These are phyloP conservation scores for Paralichthys olivaceus DNA, from an alignment of 2,113 vertebrate species.

Conservation along the genomic window DNA sequence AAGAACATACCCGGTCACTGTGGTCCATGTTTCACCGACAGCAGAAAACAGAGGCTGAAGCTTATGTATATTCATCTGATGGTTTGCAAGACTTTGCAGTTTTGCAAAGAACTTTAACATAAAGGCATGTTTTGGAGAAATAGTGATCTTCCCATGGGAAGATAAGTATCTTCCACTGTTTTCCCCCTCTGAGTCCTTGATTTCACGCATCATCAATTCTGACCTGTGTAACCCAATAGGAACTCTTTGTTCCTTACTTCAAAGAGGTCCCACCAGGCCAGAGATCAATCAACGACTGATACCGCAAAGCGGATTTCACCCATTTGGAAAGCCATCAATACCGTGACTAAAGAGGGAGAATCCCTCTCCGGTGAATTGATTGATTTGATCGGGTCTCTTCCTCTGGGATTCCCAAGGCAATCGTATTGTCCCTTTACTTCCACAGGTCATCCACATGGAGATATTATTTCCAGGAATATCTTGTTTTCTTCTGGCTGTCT, in stretches of 20 bases:
- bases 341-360: slow-evolving; percentile 51
- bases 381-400: slow-evolving; percentile 51
- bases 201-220: slow-evolving; percentile 71
- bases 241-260: slow-evolving; percentile 66
- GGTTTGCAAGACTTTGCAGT: background rate
- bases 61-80: slow-evolving; percentile 9
- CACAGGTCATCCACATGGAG: slow-evolving; percentile 1
- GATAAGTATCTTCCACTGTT: slow-evolving; percentile 18
- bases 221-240: slow-evolving; percentile 71
- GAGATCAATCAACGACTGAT: slow-evolving; percentile 66
- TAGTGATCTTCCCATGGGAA: slow-evolving; percentile 23
- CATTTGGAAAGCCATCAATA: slow-evolving; percentile 43
- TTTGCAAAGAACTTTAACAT: slow-evolving; percentile 2
- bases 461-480: background rate
- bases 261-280: slow-evolving; percentile 58
- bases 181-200: slow-evolving; percentile 39
- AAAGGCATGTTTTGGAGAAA: slow-evolving; percentile 15
- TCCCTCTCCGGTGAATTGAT: slow-evolving; percentile 38
- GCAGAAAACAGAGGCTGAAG: background rate
- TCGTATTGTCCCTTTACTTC: background rate
- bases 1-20: background rate
- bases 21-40: background rate
- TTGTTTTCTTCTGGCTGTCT: background rate
- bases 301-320: slow-evolving; percentile 41
- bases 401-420: slow-evolving; percentile 28